Conservation (phyloP, 1,140 invertebrate species). For the Heliconius melpomene region DNA sequence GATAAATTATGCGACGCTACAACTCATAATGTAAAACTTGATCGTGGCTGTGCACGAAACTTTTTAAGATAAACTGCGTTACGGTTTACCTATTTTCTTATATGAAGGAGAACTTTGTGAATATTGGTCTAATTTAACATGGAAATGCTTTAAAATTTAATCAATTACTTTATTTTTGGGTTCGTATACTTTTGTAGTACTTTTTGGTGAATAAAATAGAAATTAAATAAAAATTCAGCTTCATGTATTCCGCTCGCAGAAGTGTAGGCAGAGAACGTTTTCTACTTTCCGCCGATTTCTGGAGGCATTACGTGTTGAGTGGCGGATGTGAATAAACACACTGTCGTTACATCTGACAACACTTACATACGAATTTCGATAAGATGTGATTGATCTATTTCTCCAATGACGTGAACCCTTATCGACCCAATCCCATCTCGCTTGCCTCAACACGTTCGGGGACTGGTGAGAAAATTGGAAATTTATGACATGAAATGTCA, state of each 20-base stretch:
- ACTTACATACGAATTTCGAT: conserved; percentile 21
- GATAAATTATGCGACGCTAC: conserved; percentile 27
- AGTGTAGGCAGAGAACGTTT: too few species aligned
- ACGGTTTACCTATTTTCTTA: neutral
- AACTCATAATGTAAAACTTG: conserved; percentile 31
- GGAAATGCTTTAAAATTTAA: neutral
- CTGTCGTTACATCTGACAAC: conserved; percentile 40
- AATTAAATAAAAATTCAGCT: neutral
- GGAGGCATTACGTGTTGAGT: too few species aligned
- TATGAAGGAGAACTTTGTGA: neutral
- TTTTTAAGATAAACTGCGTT: conserved; percentile 23
- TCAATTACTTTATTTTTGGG: neutral
- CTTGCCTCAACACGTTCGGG: conserved; percentile 29
- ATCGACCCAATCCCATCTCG: conserved; percentile 29
- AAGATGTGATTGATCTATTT: conserved; percentile 43
- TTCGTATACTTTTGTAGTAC: neutral
- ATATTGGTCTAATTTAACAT: neutral
- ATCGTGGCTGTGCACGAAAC: conserved; percentile 21
- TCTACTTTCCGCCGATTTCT: too few species aligned
- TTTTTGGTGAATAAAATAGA: neutral
- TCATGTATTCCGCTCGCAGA: too few species aligned
- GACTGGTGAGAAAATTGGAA: conserved; percentile 30
- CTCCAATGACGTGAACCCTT: conserved; percentile 40
- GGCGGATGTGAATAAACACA: neutral
- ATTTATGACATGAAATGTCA: conserved; percentile 33